Base-by-base conservation (phyloP, 2,888 invertebrate genomes). In the Chymomyza caudatula region DNA sequence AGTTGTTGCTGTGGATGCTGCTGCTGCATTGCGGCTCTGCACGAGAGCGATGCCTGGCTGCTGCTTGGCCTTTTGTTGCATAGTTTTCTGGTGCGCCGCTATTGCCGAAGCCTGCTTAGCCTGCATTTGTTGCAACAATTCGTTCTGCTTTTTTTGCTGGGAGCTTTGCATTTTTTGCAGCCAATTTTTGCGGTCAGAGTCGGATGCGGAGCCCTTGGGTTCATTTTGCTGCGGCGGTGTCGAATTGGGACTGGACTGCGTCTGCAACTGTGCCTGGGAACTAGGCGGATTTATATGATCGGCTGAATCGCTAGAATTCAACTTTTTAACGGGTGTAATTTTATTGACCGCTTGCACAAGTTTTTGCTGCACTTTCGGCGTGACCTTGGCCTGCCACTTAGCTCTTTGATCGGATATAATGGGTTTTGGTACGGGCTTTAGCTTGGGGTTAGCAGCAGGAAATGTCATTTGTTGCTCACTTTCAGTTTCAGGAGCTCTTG, bases 161-260 rank as follows among this genome's bases (percentile, higher is more conserved):
- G 63, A 22, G 11, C 80, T 73, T 20, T 80, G 85, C 80, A 80
- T 80, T 20, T 77, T 83, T 25, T 64, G 75, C 71, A 80, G 67
- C 85, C 85, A 80, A 11, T 59, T 63, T 0, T 69, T 71, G 8
- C 85, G 80, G 17, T 77, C 73, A 0, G 60, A 15, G 6, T 64
- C 73, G 1, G 60, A 55, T 0, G 61, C 57, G 15, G 67, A 22
- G 1, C 71, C 67, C 0, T 17, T 67, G 2, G 6, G 4, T 3
- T 57, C 51, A 1, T 44, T 29, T 11, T 2, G 44, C 2, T 42
- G 6, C 2, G 19, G 17, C 4, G 4, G 4, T 37, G 5, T 37
- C 37, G 11, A 37, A 37, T 37, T 37, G 37, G 37, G 37, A 11
- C n/a, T n/a, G n/a, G n/a, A n/a, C n/a, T n/a, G n/a, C n/a, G n/a